A percentile compares a stretch with the other conserved stretches of the same genome.
These are phyloP conservation scores for Agonopterix alstromeriana DNA, from an alignment of 2,888 invertebrate genomes.

Conservation along the genomic window DNA sequence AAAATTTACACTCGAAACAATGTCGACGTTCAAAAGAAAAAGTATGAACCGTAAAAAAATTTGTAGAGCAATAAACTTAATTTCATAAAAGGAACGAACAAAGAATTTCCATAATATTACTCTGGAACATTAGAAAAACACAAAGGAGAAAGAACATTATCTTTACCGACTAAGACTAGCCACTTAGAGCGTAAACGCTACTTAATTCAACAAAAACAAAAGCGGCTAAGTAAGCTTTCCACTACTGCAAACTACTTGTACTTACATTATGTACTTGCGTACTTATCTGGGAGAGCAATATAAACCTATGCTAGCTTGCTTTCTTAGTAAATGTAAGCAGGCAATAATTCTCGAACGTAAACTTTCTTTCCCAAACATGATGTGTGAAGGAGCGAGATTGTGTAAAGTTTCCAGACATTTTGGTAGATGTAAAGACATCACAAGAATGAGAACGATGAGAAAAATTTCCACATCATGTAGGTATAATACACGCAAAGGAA, in stretches of 20 bases:
- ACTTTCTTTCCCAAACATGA: conserved; percentile 3
- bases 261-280: conserved; percentile 15
- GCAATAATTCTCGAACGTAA: conserved; percentile 10
- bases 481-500: too few relatives aligned
- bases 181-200: conserved; percentile 49
- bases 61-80: background rate
- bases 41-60: too few relatives aligned
- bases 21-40: too few relatives aligned
- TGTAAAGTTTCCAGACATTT: background rate
- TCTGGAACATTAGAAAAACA: conserved; percentile 14
- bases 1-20: too few relatives aligned
- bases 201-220: conserved; percentile 59
- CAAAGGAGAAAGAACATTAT: conserved; percentile 30
- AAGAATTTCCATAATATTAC: conserved; percentile 1
- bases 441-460: too few relatives aligned
- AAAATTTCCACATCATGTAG: too few relatives aligned
- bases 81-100: conserved; percentile 1
- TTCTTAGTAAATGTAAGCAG: conserved; percentile 13
- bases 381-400: background rate
- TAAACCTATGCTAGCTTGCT: conserved; percentile 12
- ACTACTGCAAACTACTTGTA: conserved; percentile 34
- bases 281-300: conserved; percentile 18
- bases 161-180: conserved; percentile 38
- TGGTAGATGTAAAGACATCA: too few relatives aligned
- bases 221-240: conserved; percentile 34